Evolutionary conservation across 2,888 invertebrate genomes (phyloP).

Genomic region (Tipula helvola): DNA sequence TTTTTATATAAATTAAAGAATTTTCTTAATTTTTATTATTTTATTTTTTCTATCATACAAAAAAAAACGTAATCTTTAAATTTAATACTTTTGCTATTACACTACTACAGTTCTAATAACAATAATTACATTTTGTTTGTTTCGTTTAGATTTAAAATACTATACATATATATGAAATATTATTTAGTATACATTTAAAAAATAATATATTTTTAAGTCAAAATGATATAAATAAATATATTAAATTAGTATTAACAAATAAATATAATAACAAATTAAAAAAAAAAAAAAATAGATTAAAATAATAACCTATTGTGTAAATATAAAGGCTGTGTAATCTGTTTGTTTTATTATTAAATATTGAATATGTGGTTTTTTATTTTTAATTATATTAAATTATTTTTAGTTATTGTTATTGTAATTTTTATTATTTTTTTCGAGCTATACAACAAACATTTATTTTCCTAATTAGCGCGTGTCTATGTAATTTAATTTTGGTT

Average conservation of each 20-base stretch:
- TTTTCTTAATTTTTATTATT: not conserved
- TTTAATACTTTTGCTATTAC: not conserved
- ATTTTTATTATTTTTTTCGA: not conserved
- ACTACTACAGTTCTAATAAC: not conserved
- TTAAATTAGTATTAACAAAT: not conserved
- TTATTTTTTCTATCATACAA: not conserved
- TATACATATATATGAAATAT: not conserved
- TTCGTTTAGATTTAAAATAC: not conserved
- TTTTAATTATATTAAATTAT: not conserved
- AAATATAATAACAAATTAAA: not conserved
- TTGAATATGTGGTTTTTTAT: not conserved
- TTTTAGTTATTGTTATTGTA: not conserved
- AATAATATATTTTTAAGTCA: not conserved
- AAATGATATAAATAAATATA: not conserved
- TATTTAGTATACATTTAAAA: not conserved
- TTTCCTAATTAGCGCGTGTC: not conserved
- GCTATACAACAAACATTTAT: not conserved
- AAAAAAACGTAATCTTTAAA: not conserved
- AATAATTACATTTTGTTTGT: not conserved
- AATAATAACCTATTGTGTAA: not conserved
- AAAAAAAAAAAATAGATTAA: not conserved
- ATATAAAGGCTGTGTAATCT: constrained; percentile 9
- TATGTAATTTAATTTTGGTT: not conserved
- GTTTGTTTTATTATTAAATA: not conserved
- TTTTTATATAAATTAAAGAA: not conserved